A percentile compares a stretch with the other conserved stretches of the same genome.
Conservation (phyloP, 1,140 invertebrate genomes). For the Uloborus diversus region DNA sequence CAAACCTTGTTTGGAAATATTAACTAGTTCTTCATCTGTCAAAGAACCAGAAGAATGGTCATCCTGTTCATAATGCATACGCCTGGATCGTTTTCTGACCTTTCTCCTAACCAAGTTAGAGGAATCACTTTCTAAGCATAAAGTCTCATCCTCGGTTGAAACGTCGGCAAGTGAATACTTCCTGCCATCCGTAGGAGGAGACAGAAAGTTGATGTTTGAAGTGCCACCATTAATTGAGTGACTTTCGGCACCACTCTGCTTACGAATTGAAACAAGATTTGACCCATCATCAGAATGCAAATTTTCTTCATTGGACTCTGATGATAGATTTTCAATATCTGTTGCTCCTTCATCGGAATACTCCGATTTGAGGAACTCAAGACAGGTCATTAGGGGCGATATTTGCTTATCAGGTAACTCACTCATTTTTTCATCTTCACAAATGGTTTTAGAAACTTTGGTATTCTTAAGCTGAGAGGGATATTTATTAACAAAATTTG, state of each 20-base stretch:
- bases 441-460: too few species aligned
- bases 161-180: too few species aligned
- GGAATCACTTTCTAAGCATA: background rate
- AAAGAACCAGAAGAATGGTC: background rate
- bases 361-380: conserved; percentile 36
- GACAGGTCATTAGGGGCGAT: conserved; percentile 32
- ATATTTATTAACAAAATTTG: too few species aligned
- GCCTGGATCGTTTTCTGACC: background rate
- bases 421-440: too few species aligned
- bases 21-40: conserved; percentile 47
- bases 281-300: conserved; percentile 21
- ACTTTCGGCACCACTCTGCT: too few species aligned
- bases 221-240: too few species aligned
- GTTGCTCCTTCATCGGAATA: conserved; percentile 6
- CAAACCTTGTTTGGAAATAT: conserved; percentile 31
- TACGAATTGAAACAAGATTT: too few species aligned
- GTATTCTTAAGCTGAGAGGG: too few species aligned
- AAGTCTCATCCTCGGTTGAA: background rate
- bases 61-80: background rate
- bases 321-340: conserved; percentile 15
- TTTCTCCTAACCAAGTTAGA: background rate
- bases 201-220: too few species aligned
- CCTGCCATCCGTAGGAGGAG: too few species aligned
- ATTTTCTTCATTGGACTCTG: background rate
- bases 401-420: background rate